Evolutionary conservation across 2,797 vertebrate genomes (phyloP).

Genomic region (Channa striata): DNA sequence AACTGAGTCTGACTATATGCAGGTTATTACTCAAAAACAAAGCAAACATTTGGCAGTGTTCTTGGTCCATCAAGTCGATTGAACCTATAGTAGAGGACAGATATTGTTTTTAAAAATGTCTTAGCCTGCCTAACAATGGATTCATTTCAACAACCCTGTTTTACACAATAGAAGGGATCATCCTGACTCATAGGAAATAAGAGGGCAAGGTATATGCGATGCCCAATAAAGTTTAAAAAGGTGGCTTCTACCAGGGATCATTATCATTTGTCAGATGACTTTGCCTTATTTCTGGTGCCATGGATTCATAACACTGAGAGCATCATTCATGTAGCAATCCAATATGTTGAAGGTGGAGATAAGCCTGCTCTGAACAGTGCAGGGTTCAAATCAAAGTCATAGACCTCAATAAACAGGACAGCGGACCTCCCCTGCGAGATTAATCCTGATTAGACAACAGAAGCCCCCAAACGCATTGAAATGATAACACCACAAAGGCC

Average conservation of each 20-base stretch:
- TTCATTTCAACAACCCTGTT: too few species aligned
- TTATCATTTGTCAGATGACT: constrained; percentile 54
- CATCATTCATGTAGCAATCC: constrained; percentile 62
- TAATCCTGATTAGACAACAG: constrained; percentile 68
- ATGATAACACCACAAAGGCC: constrained; percentile 58
- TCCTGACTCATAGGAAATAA: constrained; percentile 41
- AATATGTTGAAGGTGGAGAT: constrained; percentile 70
- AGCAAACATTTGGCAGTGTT: neutral
- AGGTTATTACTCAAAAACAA: neutral
- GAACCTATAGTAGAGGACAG: neutral
- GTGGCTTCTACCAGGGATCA: constrained; percentile 38
- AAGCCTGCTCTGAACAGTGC: constrained; percentile 61
- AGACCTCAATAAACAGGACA: constrained; percentile 61
- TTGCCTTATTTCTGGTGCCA: constrained; percentile 47
- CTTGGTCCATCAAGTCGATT: neutral
- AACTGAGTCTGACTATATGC: neutral
- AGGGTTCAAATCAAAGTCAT: constrained; percentile 70
- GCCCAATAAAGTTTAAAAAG: constrained; percentile 45
- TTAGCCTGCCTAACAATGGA: neutral
- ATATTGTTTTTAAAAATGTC: neutral
- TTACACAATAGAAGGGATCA: constrained; percentile 3
- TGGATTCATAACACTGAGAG: constrained; percentile 58
- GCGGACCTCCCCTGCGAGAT: constrained; percentile 67
- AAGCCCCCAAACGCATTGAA: constrained; percentile 46
- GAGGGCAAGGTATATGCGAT: constrained; percentile 34